phyloP scores from a whole-genome alignment of 2,888 invertebrate genomes.

The Gerris lacustris region DNA sequence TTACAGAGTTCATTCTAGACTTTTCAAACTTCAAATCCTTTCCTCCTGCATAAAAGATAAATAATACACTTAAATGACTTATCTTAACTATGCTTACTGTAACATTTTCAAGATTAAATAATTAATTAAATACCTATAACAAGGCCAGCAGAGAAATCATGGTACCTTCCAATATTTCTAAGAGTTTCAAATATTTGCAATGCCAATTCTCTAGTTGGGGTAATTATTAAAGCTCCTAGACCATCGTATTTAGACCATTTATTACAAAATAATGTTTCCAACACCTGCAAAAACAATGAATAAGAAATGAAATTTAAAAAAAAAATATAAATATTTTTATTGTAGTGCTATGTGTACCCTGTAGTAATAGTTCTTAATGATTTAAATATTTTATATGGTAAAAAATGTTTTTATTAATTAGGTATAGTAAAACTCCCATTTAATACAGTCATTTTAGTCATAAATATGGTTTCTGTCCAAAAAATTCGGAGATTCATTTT shows the following conservation, averaged over 20 bases:
- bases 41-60: slow-evolving; percentile 45
- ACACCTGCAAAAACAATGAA: slow-evolving; percentile 38
- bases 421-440: too few species aligned
- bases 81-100: neutral
- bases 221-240: slow-evolving; percentile 85
- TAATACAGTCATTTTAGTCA: too few species aligned
- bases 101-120: neutral
- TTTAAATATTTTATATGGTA: too few species aligned
- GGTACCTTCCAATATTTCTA: slow-evolving; percentile 69
- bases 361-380: too few species aligned
- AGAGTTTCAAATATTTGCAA: slow-evolving; percentile 92
- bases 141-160: slow-evolving; percentile 89
- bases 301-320: too few species aligned
- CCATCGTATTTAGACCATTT: slow-evolving; percentile 83
- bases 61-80: neutral
- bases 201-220: slow-evolving; percentile 92
- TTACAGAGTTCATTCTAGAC: slow-evolving; percentile 78
- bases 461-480: too few species aligned
- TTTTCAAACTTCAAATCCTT: slow-evolving; percentile 87
- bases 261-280: slow-evolving; percentile 66
- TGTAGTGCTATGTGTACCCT: too few species aligned
- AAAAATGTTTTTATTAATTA: too few species aligned
- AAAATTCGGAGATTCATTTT: too few species aligned
- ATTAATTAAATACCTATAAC: slow-evolving; percentile 53
- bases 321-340: too few species aligned